Base-by-base conservation (phyloP, 2,797 vertebrate species). In the Rousettus madagascariensis region DNA sequence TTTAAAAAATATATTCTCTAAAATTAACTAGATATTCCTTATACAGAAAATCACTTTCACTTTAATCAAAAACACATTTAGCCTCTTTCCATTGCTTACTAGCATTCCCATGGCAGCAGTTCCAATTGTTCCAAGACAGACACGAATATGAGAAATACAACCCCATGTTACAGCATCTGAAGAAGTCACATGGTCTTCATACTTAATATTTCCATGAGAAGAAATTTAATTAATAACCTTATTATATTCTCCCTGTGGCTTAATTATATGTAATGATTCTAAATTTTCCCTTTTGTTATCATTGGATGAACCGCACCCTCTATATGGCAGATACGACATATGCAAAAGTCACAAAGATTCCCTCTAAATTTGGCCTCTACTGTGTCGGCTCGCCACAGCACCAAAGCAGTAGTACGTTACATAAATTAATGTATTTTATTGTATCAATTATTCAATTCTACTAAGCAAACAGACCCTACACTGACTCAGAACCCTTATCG, bases 1-100 rank as follows among this genome's bases (percentile, higher is more conserved):
- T n/a, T 49, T 7, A 71, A 95, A 97, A 95, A 28, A 86, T 36
- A 19, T 3, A 0, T 85, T 92, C 79, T 96, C 90, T 84, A 84
- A 96, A 96, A 97, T 91, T 78, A 86, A 71, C 24, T 26, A 66
- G 65, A n/a, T 46, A 78, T 46, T 94, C 72, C 10, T 53, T 59
- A 55, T 22, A 75, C 5, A 69, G 65, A 80, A 69, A 94, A 94
- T 93, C 92, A 75, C 65, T 24, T 90, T 96, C 66, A 87, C 96
- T 97, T 95, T 97, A 96, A 97, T 93, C 92, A 97, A 95, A 85
- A 98, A 94, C 75, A 91, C 91, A 95, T 93, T 96, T 75, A 96
- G 94, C 28, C 88, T 78, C 6, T 86, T 88, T 82, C 72, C 55
- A 97, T n/a, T 86, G 84, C 90, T 97, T 95, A 95, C 93, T 96